Percentiles rank a stretch among this genome's conserved stretches.
Conservation (phyloP, 2,888 invertebrate species). For the Mellilla xanthometata region DNA sequence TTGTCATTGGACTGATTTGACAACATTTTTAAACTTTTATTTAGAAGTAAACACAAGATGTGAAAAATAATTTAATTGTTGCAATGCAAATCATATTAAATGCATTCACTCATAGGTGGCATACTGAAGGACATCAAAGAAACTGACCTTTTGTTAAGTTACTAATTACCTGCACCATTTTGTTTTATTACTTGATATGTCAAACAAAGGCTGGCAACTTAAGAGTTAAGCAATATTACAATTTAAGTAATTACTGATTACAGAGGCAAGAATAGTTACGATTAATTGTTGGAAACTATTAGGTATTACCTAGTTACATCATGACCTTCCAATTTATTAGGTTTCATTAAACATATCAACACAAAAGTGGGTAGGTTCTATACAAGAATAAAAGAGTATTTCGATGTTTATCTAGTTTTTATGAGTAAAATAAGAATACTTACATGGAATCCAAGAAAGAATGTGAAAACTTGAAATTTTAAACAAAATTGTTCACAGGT, state of each 20-base stretch:
- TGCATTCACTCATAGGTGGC: no score
- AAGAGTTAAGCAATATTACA: not conserved
- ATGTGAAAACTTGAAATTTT: constrained; percentile 2
- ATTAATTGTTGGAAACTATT: constrained; percentile 32
- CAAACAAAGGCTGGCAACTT: constrained; percentile 1
- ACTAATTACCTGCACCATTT: constrained; percentile 7
- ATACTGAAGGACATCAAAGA: not conserved
- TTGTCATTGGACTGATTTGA: no score
- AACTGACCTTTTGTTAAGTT: constrained; percentile 6
- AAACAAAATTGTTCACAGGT: constrained; percentile 24
- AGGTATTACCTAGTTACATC: constrained; percentile 38
- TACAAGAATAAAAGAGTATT: not conserved
- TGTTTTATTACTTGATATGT: constrained; percentile 1
- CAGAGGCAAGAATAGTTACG: not conserved
- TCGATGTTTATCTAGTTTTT: no score
- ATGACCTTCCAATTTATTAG: constrained; percentile 44
- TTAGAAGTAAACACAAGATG: no score
- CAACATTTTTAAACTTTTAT: no score
- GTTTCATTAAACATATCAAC: constrained; percentile 15
- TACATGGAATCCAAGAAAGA: constrained; percentile 34
- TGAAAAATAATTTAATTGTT: no score
- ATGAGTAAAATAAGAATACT: constrained; percentile 29
- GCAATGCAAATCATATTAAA: no score
- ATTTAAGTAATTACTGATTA: not conserved
- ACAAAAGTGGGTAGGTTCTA: not conserved